Conservation (phyloP, 2,113 vertebrate genomes). For the Accipiter virgatus region DNA sequence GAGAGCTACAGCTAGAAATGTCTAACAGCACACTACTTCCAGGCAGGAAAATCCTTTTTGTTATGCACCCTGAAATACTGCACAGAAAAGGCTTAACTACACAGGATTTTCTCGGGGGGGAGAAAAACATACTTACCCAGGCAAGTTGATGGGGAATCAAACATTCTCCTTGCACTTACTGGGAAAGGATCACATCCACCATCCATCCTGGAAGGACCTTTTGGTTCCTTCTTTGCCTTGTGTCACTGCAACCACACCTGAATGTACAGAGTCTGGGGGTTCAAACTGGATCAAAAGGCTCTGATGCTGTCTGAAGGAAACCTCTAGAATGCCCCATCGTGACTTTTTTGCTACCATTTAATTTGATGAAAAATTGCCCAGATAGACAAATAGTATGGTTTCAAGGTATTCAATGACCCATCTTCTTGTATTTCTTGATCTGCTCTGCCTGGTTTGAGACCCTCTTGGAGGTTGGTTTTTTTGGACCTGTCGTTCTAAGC, state of each 20-base stretch:
- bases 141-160: neutral
- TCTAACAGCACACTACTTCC: neutral
- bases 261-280: neutral
- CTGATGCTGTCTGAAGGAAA: neutral
- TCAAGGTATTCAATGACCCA: neutral
- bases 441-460: neutral
- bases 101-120: neutral
- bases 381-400: neutral
- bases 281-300: neutral
- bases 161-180: neutral
- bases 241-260: neutral
- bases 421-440: neutral
- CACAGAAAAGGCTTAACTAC: neutral
- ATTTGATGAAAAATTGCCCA: neutral
- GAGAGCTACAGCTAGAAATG: neutral
- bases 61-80: neutral
- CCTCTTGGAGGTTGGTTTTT: neutral
- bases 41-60: neutral
- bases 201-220: neutral
- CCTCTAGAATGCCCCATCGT: neutral
- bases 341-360: neutral
- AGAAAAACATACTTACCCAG: neutral
- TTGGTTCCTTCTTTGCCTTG: neutral
- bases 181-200: neutral
- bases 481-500: neutral